These are phyloP conservation scores for Sebastolobus altivelis DNA, from an alignment of 2,797 vertebrate species.

Conservation along the genomic window DNA sequence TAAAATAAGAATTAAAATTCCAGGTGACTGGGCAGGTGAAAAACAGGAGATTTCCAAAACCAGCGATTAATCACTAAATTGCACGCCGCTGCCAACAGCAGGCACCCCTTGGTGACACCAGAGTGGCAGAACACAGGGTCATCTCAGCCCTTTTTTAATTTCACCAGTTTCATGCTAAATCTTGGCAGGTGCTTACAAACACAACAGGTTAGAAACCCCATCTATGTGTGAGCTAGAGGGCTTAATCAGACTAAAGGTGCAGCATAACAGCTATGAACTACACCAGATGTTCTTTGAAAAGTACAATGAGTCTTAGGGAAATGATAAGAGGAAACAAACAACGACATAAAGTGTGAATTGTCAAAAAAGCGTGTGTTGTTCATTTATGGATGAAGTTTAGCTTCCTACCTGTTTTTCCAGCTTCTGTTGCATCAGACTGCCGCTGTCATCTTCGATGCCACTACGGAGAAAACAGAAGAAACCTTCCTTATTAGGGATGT, in stretches of 20 bases:
- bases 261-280: not conserved
- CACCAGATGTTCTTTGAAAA: not conserved
- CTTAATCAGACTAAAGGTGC: not conserved
- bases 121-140: constrained; percentile 10
- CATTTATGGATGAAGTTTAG: not conserved
- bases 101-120: constrained; percentile 4
- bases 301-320: not conserved
- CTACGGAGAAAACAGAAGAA: constrained; percentile 76
- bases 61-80: constrained; percentile 16
- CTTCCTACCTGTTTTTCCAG: constrained; percentile 93
- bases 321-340: not conserved
- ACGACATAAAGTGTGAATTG: not conserved
- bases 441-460: constrained; percentile 89
- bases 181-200: not conserved
- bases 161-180: not conserved
- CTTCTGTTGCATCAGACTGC: constrained; percentile 93
- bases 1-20: constrained; percentile 18
- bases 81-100: constrained; percentile 5
- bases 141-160: not conserved
- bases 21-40: constrained; percentile 21
- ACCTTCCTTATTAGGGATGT: not conserved
- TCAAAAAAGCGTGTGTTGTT: not conserved
- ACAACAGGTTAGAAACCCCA: constrained; percentile 9
- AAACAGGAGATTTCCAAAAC: constrained; percentile 27
- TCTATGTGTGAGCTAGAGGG: not conserved